phyloP scores from a whole-genome alignment of 2,888 invertebrate genomes.

The Palloptera scutellata region DNA sequence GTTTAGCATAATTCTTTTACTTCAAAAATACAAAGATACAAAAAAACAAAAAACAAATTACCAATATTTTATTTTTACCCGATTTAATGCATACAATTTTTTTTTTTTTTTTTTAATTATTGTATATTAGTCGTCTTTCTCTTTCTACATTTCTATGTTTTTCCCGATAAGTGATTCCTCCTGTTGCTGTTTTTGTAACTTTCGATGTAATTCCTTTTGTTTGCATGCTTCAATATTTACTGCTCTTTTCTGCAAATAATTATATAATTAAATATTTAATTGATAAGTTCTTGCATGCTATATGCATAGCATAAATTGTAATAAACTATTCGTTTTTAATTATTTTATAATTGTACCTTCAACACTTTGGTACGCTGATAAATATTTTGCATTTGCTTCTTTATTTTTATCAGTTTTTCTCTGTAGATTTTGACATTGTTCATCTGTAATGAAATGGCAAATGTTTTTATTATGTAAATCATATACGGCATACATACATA shows the following conservation, averaged over 20 bases:
- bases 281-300: too few relatives aligned
- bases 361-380: conserved; percentile 59
- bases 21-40: too few relatives aligned
- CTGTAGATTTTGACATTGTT: conserved; percentile 56
- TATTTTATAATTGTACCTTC: conserved; percentile 50
- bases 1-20: too few relatives aligned
- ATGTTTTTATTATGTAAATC: too few relatives aligned
- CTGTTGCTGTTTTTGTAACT: conserved; percentile 59
- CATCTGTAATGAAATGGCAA: conserved; percentile 49
- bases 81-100: too few relatives aligned
- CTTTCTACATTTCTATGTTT: not conserved
- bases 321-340: too few relatives aligned
- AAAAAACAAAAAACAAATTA: too few relatives aligned
- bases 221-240: conserved; percentile 59
- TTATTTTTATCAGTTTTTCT: conserved; percentile 58
- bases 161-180: conserved; percentile 61
- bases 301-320: too few relatives aligned
- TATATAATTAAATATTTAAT: not conserved
- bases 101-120: too few relatives aligned
- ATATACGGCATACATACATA: too few relatives aligned
- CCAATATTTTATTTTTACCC: too few relatives aligned
- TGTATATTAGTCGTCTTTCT: too few relatives aligned
- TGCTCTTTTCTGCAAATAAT: conserved; percentile 58
- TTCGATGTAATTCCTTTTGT: conserved; percentile 59
- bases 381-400: conserved; percentile 61